Evolutionary conservation across 2,888 invertebrate species (phyloP).

Genomic region (Spialia ferax): DNA sequence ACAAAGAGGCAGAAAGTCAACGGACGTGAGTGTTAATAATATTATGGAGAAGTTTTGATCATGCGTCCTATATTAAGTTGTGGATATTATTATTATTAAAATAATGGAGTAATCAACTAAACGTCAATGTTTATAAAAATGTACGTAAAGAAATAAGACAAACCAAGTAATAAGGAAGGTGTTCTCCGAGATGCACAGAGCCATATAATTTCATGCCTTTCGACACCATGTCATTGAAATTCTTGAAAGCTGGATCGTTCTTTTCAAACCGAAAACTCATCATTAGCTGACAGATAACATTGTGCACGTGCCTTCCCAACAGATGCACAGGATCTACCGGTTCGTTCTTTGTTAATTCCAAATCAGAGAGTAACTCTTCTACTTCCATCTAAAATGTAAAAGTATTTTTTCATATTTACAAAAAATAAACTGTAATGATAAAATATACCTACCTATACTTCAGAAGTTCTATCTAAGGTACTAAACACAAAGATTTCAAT

Average conservation of each 20-base stretch:
- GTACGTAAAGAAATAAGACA: conserved; percentile 24
- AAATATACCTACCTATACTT: too few relatives aligned
- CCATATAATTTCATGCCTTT: conserved; percentile 94
- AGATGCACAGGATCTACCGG: conserved; percentile 89
- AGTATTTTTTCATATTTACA: background rate
- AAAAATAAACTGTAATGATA: too few relatives aligned
- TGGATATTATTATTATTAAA: too few relatives aligned
- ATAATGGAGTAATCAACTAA: too few relatives aligned
- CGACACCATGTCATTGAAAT: conserved; percentile 91
- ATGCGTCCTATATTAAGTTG: too few relatives aligned
- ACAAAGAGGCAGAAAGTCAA: too few relatives aligned
- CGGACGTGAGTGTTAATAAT: too few relatives aligned
- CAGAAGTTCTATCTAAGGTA: too few relatives aligned
- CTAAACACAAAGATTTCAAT: too few relatives aligned
- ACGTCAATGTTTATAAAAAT: too few relatives aligned
- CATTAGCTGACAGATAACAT: conserved; percentile 93
- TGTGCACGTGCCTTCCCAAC: conserved; percentile 92
- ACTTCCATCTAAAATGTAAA: conserved; percentile 87
- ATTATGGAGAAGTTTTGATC: too few relatives aligned
- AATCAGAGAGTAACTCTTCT: conserved; percentile 87
- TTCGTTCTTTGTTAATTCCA: conserved; percentile 84
- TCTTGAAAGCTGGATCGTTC: conserved; percentile 89
- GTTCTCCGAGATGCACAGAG: conserved; percentile 90
- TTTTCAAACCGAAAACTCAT: conserved; percentile 93
- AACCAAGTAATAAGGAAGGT: conserved; percentile 89